phyloP scores from a whole-genome alignment of 2,113 vertebrate genomes.

The Phylloscopus trochilus region DNA sequence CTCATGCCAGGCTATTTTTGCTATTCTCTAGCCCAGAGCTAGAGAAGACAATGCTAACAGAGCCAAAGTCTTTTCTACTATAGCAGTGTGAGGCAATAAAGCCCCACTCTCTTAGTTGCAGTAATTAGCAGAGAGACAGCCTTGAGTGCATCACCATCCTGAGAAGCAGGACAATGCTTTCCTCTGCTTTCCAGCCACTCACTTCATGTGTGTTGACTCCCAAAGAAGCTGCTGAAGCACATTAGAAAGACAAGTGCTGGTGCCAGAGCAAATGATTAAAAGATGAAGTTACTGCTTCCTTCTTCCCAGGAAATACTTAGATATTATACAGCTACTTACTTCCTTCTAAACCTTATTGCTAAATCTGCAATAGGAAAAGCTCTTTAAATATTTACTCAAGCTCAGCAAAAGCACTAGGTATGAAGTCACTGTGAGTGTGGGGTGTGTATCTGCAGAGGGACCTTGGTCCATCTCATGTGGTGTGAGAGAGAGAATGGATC shows the following conservation, averaged over 20 bases:
- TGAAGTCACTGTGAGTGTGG: not conserved
- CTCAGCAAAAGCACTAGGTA: not conserved
- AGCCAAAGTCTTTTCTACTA: not conserved
- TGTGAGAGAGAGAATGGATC: not conserved
- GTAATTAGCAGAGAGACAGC: not conserved
- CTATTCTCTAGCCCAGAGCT: not conserved
- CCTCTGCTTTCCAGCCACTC: not conserved
- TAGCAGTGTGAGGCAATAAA: not conserved
- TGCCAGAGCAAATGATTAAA: not conserved
- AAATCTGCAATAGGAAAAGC: not conserved
- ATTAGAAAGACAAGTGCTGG: not conserved
- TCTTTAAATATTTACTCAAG: not conserved
- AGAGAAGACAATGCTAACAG: not conserved
- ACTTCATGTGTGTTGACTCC: not conserved
- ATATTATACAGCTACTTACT: not conserved
- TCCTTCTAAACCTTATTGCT: not conserved
- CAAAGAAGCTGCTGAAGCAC: not conserved
- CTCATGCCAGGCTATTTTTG: not conserved
- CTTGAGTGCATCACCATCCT: rapidly evolving
- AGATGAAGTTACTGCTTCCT: not conserved
- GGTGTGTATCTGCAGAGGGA: not conserved
- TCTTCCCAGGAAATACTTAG: not conserved
- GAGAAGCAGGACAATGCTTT: not conserved
- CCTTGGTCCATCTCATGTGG: rapidly evolving
- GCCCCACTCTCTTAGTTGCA: not conserved